Percentiles rank a stretch among this genome's conserved stretches.
phyloP scores from a whole-genome alignment of 2,797 vertebrate genomes.

The Peromyscus melanophrys region DNA sequence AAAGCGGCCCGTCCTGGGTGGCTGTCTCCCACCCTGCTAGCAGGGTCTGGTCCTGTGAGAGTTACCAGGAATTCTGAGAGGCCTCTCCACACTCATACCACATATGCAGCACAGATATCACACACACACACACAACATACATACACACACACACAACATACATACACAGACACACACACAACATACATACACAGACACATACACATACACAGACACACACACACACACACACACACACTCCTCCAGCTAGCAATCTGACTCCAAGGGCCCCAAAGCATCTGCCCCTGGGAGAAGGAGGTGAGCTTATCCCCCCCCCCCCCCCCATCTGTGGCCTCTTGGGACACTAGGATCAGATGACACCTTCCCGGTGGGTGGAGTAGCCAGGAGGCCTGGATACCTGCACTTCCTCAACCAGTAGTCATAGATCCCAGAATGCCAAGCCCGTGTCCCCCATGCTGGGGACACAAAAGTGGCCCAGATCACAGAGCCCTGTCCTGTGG shows the following conservation, averaged over 20 bases:
- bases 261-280: too few species aligned
- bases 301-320: background rate
- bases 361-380: background rate
- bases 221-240: background rate
- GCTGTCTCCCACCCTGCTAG: background rate
- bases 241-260: background rate
- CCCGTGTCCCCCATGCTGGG: background rate
- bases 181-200: background rate
- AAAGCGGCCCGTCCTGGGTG: background rate
- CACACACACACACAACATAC: background rate
- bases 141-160: too few species aligned
- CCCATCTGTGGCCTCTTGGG: background rate
- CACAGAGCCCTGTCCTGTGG: background rate
- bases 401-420: background rate
- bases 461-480: background rate
- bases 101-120: background rate
- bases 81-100: background rate
- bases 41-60: background rate
- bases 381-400: background rate
- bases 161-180: background rate
- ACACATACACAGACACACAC: too few species aligned
- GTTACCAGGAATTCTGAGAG: background rate
- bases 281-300: accelerated
- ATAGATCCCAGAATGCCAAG: too few species aligned
- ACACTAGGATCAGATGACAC: background rate